Evolutionary conservation across 1,140 invertebrate species (phyloP), one percentile per base, ranked within the genome.

Genomic region (Brachionus manjavacas): DNA sequence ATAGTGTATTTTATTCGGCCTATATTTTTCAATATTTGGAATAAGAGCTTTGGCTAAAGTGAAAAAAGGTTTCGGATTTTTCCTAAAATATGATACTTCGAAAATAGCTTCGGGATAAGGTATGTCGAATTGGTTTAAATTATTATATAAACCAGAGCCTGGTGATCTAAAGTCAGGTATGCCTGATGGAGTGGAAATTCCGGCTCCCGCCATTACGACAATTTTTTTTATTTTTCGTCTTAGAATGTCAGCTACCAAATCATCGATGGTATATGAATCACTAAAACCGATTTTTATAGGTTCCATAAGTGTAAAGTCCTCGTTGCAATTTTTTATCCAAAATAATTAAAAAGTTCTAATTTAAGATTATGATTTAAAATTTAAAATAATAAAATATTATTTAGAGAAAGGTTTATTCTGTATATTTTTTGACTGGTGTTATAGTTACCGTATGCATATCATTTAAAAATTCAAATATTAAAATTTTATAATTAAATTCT

Each of bases 141-240:
- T 60, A 16, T 60, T 81, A 46, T 81, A 81, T 20, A 81, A 46
- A 28, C 79, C 79, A 46, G 52, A 43, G 8, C 35, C 52, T 28
- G 52, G 52, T 64, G 79, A 81, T 64, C 79, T 39, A 28, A 81
- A 81, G 35, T 84, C 81, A 39, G 81, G 81, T 31, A 84, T 84
- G 12, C 81, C 81, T 0, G 60, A 84, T 16, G 41, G 14, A 28
- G 95, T 97, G 20, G 95, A 97, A 86, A 97, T 96, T 79, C 96
- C 96, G 86, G 96, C 96, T 81, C 96, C 96, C 85, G 95, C 94
- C 93, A 97, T 93, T 16, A 94, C 95, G 80, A 97, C 93, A 76
- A 98, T 93, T 86, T 96, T 96, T 66, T 87, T 93, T 87, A 94
- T 94, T 85, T 93, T 92, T 16, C 92, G 16, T 43, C 6, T 66